Base-by-base conservation (phyloP, 2,797 vertebrate species). In the Gadopsis bispinosus region DNA sequence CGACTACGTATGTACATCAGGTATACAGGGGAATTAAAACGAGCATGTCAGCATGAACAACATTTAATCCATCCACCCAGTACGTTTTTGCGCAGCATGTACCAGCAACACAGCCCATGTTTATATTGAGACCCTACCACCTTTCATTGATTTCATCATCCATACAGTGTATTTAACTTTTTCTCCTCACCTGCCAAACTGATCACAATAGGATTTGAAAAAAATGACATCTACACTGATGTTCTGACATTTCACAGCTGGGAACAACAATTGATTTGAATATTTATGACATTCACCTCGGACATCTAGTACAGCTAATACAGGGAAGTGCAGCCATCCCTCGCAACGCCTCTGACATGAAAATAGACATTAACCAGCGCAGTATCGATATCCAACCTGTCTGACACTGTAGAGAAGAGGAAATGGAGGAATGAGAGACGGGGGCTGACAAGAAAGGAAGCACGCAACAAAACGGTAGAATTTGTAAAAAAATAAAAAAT, bases 211-310 rank as follows among this genome's bases (percentile, higher is more conserved):
- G 0, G 10, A 33, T 37, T 61, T 48, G 0, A 10, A 48, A 59
- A 48, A 31, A 59, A 0, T 33, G 11, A n/a, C 37, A 9, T 12
- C 37, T 4, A 4, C 7, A 31, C 2, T 33, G 22, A 6, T 4
- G 6, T 53, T 62, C 43, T 26, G 43, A 67, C 41, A 71, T 77
- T 79, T 76, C n/a, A 26, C 45, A 73, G 45, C 69, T 19, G 33
- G 8, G 4, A 58, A 51, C 43, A 50, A 50, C 20, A 61, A 74
- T 3, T 14, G 31, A 54, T 58, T 78, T 63, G 17, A 69, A 69
- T 72, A 67, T 64, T 50, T n/a, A 7, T 63, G 69, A 58, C 60
- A 33, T 63, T 69, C 48, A 51, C 53, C n/a, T 50, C 20, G 17
- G 37, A 43, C 11, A 50, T 53, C 4, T 8, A 50, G 26, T 26